Conservation (phyloP, 2,797 vertebrate species). For the Limosa lapponica region DNA sequence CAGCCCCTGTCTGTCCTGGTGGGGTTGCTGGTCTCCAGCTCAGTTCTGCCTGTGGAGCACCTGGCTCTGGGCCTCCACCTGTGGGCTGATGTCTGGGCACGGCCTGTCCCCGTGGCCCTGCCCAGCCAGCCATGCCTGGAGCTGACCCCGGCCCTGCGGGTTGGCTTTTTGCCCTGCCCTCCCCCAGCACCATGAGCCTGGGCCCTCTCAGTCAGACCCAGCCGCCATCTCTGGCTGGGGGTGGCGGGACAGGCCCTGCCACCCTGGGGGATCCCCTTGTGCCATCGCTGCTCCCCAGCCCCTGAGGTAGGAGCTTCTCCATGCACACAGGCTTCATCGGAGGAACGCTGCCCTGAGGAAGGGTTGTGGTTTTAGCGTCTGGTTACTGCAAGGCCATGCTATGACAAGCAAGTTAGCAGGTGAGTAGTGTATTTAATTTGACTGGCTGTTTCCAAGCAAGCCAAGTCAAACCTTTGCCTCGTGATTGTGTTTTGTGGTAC, state of each 20-base stretch:
- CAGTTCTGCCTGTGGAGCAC: not conserved
- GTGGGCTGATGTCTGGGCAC: rapidly evolving
- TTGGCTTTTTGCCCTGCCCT: not conserved
- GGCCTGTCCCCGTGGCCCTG: not conserved
- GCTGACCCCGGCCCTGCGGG: too few species aligned
- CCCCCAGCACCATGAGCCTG: not conserved
- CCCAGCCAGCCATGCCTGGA: rapidly evolving
- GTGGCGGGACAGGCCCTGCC: rapidly evolving
- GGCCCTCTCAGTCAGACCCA: rapidly evolving
- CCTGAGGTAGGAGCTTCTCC: not conserved
- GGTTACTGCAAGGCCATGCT: not conserved
- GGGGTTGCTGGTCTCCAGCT: not conserved
- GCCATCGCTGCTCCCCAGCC: rapidly evolving
- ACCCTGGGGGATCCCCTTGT: not conserved
- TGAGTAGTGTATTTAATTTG: not conserved
- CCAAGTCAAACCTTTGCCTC: not conserved
- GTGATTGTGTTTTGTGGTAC: not conserved
- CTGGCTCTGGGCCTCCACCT: not conserved
- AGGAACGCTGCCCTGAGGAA: not conserved
- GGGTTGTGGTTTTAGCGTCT: not conserved
- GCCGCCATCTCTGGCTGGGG: not conserved
- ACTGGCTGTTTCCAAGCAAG: not conserved
- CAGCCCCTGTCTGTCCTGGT: not conserved
- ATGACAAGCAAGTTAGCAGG: not conserved
- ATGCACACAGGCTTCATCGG: rapidly evolving